These are phyloP conservation scores for Cantharis nigra DNA, from an alignment of 2,888 invertebrate genomes.

Conservation along the genomic window DNA sequence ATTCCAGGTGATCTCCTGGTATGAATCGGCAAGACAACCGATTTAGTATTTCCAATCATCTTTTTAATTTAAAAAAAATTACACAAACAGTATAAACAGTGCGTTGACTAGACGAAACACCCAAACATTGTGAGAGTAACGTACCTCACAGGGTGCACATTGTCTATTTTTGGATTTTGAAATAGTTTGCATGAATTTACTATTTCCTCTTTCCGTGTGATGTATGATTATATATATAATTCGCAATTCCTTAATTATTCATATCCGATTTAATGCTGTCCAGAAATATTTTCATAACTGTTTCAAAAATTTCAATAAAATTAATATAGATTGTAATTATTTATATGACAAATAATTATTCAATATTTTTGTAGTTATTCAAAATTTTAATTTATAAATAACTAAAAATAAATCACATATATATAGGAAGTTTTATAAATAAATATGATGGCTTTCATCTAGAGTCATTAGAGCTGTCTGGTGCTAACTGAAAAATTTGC, in stretches of 20 bases:
- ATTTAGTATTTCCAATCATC: constrained; percentile 53
- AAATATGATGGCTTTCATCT: neutral
- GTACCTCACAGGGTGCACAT: constrained; percentile 10
- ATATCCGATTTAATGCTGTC: neutral
- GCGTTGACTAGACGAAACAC: neutral
- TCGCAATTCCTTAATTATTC: constrained; percentile 9
- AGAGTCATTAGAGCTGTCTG: neutral
- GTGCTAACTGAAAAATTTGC: neutral
- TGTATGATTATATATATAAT: neutral
- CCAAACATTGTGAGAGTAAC: constrained; percentile 21
- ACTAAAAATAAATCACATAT: neutral
- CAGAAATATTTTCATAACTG: neutral
- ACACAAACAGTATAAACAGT: neutral
- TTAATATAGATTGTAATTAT: no score
- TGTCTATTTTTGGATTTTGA: constrained; percentile 25
- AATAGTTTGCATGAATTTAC: constrained; percentile 4
- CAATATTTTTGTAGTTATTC: neutral
- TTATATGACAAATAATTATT: no score
- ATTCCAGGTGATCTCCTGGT: constrained; percentile 56
- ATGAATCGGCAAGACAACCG: constrained; percentile 53
- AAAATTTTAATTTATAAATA: neutral
- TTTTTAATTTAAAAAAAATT: constrained; percentile 4
- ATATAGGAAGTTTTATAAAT: neutral
- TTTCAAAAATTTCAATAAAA: no score
- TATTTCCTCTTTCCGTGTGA: neutral